These are phyloP conservation scores for Eublepharis macularius DNA, from an alignment of 2,113 vertebrate species.

Conservation along the genomic window DNA sequence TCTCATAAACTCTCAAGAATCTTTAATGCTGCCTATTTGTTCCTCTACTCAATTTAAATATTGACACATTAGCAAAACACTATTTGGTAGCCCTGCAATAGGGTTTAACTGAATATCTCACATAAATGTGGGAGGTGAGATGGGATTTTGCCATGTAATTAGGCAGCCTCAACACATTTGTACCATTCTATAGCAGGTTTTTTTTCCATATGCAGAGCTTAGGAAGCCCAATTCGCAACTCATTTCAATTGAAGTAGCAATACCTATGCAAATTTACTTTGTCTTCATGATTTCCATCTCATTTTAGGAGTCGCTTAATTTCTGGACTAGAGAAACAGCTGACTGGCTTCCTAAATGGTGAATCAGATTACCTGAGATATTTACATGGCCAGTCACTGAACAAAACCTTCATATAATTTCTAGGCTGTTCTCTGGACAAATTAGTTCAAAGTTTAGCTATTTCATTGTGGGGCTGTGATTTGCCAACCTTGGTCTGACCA, in stretches of 20 bases:
- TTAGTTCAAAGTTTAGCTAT: neutral
- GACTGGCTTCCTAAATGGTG: neutral
- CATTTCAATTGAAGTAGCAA: neutral
- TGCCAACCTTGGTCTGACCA: neutral
- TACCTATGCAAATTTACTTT: neutral
- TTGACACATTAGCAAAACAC: constrained; percentile 48
- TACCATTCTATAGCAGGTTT: neutral
- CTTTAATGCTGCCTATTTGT: constrained; percentile 32
- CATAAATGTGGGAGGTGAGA: neutral
- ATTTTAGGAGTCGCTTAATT: neutral
- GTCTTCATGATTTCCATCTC: neutral
- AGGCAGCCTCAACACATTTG: constrained; percentile 37
- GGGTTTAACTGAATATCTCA: constrained; percentile 34
- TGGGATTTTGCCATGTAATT: constrained; percentile 4
- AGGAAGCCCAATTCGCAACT: neutral
- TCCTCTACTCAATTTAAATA: constrained; percentile 43
- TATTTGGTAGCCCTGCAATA: constrained; percentile 33
- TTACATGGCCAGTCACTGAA: neutral
- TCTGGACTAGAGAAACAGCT: neutral
- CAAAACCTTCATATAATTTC: neutral
- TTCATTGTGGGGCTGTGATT: neutral
- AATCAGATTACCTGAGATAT: too few species aligned
- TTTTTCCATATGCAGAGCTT: neutral
- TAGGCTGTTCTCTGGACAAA: too few species aligned
- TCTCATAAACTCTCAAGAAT: constrained; percentile 52